Percentiles rank a stretch among this genome's conserved stretches.
These are phyloP conservation scores for Heterodera carotae DNA, from an alignment of 1,140 invertebrate species.

Conservation along the genomic window DNA sequence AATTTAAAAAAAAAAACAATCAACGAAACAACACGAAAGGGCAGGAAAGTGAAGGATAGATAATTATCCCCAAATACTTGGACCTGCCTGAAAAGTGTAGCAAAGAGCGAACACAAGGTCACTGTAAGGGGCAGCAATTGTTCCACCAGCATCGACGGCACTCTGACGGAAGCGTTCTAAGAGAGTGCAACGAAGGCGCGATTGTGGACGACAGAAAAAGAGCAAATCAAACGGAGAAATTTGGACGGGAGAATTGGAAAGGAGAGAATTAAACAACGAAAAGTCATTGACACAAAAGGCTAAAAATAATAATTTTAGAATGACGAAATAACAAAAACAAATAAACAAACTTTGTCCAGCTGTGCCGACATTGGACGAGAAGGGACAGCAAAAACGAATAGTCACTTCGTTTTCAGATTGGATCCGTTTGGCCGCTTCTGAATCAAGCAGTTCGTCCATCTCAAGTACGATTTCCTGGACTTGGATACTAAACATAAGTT, in stretches of 20 bases:
- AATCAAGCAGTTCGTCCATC: not conserved
- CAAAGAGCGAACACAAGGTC: not conserved
- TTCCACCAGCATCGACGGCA: not conserved
- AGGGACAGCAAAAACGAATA: not conserved
- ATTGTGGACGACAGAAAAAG: conserved; percentile 16
- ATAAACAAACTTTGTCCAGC: not conserved
- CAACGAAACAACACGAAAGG: no score
- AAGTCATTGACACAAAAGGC: not conserved
- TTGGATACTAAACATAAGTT: no score
- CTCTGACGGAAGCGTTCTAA: not conserved
- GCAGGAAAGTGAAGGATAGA: no score
- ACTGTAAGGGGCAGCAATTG: not conserved
- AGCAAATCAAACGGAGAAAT: not conserved
- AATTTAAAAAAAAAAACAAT: not conserved
- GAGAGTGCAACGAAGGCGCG: conserved; percentile 26
- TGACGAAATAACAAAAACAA: not conserved
- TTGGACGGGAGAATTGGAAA: not conserved
- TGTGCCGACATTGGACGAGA: not conserved
- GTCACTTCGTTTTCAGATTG: not conserved
- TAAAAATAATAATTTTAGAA: not conserved
- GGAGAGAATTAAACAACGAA: not conserved
- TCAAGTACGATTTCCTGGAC: no score
- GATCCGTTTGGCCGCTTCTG: not conserved
- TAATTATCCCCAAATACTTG: no score
- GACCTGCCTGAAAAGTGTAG: not conserved